Evolutionary conservation across 1,140 invertebrate genomes (phyloP), one percentile per base, ranked within the genome.

Genomic region (Euwallacea similis): DNA sequence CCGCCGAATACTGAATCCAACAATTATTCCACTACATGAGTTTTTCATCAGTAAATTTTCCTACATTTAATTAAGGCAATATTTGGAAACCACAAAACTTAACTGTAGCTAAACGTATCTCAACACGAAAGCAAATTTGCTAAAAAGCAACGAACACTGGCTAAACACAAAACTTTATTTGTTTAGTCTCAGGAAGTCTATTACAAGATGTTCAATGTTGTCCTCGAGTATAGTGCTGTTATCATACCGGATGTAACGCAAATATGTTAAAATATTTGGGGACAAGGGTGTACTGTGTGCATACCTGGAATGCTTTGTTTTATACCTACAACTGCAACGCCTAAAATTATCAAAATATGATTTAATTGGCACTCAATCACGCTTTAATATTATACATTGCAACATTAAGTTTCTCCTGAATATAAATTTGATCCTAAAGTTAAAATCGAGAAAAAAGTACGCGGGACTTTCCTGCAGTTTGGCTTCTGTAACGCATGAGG

Each of bases 111-210:
- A 42, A 9, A 33, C 15, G 15, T 16, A 11, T 66, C 10, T 41
- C 7, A 55, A 66, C 64, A 58, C 21, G 16, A 63, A 56, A 69
- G 55, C 41, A 69, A 69, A 69, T 69, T 69, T 69, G 59, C 61
- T 63, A 59, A 59, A 67, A 56, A 62, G 11, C 62, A 21, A 15
- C 13, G 42, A 50, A 54, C 44, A 69, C 59, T 53, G 47, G 54
- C 46, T 68, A 60, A 61, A 68, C 46, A 68, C 33, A 10, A 60
- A 55, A 68, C n/a, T 50, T 6, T 53, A 42, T 62, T 69, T 69
- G 16, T 43, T 67, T 21, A 33, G 21, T 33, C 42, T 59, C 7
- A 55, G 54, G 54, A 67, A 67, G 66, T 44, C 16, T 58, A 50
- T 33, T 41, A 67, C 64, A 56, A 55, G 64, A 55, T 66, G 42